phyloP scores from a whole-genome alignment of 2,888 invertebrate species.

The Temnothorax ravouxi region DNA sequence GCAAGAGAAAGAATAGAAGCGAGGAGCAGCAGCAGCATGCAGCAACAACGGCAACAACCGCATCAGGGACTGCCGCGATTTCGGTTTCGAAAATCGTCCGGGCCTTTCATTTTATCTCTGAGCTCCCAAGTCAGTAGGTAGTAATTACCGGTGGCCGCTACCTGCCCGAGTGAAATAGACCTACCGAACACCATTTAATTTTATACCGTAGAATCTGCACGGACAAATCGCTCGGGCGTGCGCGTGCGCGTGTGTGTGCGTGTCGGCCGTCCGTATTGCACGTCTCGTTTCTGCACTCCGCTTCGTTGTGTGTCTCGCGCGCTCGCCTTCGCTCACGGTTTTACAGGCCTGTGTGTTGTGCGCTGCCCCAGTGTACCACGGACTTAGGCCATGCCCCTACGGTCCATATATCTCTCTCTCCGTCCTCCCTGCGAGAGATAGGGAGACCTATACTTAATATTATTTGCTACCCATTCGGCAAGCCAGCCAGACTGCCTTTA shows the following conservation, averaged over 20 bases:
- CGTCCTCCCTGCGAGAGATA: slow-evolving; percentile 62
- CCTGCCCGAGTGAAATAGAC: slow-evolving; percentile 85
- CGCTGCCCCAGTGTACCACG: slow-evolving; percentile 31
- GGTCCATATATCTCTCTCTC: slow-evolving; percentile 82
- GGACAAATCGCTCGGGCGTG: slow-evolving; percentile 59
- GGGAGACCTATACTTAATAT: slow-evolving; percentile 86
- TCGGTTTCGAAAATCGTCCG: slow-evolving; percentile 78
- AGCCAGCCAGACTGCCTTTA: slow-evolving; percentile 64
- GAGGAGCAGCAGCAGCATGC: slow-evolving; percentile 15
- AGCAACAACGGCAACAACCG: slow-evolving; percentile 41
- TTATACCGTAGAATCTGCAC: slow-evolving; percentile 79
- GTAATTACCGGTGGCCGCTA: slow-evolving; percentile 87
- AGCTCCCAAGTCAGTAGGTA: slow-evolving; percentile 83
- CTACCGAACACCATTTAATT: slow-evolving; percentile 86
- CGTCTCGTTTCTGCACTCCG: slow-evolving; percentile 34
- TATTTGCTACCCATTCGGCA: slow-evolving; percentile 84
- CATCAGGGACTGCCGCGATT: slow-evolving; percentile 70
- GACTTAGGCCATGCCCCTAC: slow-evolving; percentile 57
- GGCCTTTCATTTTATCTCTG: slow-evolving; percentile 80
- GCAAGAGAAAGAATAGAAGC: slow-evolving; percentile 8
- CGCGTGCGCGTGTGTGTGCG: slow-evolving; percentile 30
- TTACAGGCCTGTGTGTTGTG: slow-evolving; percentile 37
- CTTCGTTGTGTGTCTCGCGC: slow-evolving; percentile 51
- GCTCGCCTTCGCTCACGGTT: slow-evolving; percentile 8
- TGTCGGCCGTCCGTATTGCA: slow-evolving; percentile 31